phyloP scores from a whole-genome alignment of 1,140 invertebrate genomes.

The Drosophila chauvacae region DNA sequence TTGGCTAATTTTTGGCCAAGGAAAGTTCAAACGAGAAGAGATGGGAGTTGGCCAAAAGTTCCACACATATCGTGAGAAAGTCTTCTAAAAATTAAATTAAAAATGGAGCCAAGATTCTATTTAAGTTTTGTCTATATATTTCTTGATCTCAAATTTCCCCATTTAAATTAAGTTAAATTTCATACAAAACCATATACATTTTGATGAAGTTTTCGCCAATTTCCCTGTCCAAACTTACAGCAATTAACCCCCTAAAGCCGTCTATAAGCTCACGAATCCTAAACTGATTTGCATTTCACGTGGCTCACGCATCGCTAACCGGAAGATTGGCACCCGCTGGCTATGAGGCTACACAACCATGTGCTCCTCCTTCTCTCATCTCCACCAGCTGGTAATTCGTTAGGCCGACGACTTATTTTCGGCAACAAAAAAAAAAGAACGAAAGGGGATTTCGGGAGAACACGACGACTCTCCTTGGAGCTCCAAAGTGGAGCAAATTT shows the following conservation, averaged over 20 bases:
- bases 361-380: conserved; percentile 3
- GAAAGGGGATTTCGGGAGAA: conserved; percentile 4
- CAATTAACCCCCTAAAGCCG: conserved; percentile 14
- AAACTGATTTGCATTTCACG: conserved; percentile 32
- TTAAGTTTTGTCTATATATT: background rate
- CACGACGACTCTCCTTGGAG: conserved; percentile 26
- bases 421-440: conserved; percentile 1
- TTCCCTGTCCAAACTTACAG: background rate
- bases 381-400: conserved; percentile 65
- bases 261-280: background rate
- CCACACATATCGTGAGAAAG: background rate
- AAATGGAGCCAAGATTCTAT: background rate
- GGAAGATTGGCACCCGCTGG: conserved; percentile 29
- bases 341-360: conserved; percentile 28
- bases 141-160: background rate
- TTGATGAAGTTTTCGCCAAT: background rate
- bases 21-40: conserved; percentile 45
- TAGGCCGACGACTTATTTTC: conserved; percentile 72
- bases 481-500: conserved; percentile 81
- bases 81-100: background rate
- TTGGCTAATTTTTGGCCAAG: conserved; percentile 57
- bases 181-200: background rate
- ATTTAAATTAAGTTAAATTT: background rate
- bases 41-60: conserved; percentile 17
- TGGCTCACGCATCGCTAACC: conserved; percentile 40